A percentile compares a stretch with the other conserved stretches of the same genome.
phyloP scores from a whole-genome alignment of 2,797 vertebrate genomes.

The Chrosomus eos region DNA sequence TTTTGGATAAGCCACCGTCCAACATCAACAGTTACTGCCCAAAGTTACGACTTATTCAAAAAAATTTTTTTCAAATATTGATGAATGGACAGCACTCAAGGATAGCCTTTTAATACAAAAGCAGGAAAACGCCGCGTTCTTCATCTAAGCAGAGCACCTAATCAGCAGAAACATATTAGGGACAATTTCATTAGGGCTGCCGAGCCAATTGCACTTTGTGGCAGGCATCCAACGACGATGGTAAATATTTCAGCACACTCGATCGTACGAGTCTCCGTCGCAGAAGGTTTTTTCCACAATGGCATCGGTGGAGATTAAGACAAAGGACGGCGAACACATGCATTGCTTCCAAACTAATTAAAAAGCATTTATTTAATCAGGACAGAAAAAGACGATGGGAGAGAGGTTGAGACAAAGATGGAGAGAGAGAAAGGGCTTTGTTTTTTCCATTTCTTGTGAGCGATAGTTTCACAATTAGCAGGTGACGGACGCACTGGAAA shows the following conservation, averaged over 20 bases:
- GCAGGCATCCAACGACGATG: constrained; percentile 33
- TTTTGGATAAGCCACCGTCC: constrained; percentile 46
- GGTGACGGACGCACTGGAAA: neutral
- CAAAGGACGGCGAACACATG: neutral
- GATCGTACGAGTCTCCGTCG: constrained; percentile 2
- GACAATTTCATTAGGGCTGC: constrained; percentile 48
- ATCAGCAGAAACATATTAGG: constrained; percentile 53
- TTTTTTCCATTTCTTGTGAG: constrained; percentile 8
- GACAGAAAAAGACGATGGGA: neutral
- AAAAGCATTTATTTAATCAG: constrained; percentile 48
- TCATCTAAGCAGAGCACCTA: constrained; percentile 33
- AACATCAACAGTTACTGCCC: constrained; percentile 51
- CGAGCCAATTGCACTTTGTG: constrained; percentile 34
- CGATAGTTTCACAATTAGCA: constrained; percentile 39
- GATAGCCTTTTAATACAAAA: constrained; percentile 13
- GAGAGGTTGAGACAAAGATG: constrained; percentile 9
- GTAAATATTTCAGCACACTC: constrained; percentile 46
- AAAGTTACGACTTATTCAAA: constrained; percentile 34
- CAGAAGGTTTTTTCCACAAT: neutral
- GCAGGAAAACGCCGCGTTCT: constrained; percentile 21
- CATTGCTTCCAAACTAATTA: constrained; percentile 50
- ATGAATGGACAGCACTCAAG: constrained; percentile 26
- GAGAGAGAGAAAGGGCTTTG: constrained; percentile 11
- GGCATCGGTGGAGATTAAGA: constrained; percentile 32
- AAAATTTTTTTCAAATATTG: constrained; percentile 26